phyloP scores from a whole-genome alignment of 2,113 vertebrate genomes.

The Nansenia antarctica region DNA sequence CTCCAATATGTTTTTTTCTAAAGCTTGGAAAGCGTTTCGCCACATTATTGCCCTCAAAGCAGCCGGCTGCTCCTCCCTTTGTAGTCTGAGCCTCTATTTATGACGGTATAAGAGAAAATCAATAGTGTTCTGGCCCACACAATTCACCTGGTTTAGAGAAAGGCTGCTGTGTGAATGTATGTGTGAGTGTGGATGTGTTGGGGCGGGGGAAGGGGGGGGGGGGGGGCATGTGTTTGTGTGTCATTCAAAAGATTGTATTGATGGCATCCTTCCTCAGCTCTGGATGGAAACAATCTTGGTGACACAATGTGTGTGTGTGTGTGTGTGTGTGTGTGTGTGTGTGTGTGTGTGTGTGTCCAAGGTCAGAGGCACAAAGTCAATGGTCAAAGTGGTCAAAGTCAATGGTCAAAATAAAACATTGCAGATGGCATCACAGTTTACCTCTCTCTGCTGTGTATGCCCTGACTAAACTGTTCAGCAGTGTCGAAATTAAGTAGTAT shows the following conservation, averaged over 20 bases:
- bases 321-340: not conserved
- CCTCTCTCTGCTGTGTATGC: not conserved
- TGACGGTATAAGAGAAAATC: not conserved
- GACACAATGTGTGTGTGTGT: not conserved
- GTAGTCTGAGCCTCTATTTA: not conserved
- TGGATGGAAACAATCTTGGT: not conserved
- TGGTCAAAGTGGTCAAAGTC: not conserved
- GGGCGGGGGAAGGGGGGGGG: too few species aligned
- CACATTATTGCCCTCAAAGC: not conserved
- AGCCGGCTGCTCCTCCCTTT: constrained; percentile 3
- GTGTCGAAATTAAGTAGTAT: not conserved
- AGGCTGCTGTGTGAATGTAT: not conserved
- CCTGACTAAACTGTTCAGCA: not conserved
- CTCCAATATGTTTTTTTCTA: constrained; percentile 1
- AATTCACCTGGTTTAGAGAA: constrained; percentile 5
- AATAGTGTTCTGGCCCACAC: not conserved
- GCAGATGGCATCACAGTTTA: too few species aligned
- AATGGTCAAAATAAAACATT: not conserved
- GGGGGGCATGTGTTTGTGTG: not conserved
- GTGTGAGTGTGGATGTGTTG: not conserved
- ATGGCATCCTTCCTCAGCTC: not conserved
- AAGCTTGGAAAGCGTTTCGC: not conserved
- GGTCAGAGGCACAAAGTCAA: not conserved
- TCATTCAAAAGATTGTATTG: not conserved
- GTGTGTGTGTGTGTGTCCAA: not conserved